These are phyloP conservation scores for Scomber japonicus DNA, from an alignment of 2,113 vertebrate species.

Conservation along the genomic window DNA sequence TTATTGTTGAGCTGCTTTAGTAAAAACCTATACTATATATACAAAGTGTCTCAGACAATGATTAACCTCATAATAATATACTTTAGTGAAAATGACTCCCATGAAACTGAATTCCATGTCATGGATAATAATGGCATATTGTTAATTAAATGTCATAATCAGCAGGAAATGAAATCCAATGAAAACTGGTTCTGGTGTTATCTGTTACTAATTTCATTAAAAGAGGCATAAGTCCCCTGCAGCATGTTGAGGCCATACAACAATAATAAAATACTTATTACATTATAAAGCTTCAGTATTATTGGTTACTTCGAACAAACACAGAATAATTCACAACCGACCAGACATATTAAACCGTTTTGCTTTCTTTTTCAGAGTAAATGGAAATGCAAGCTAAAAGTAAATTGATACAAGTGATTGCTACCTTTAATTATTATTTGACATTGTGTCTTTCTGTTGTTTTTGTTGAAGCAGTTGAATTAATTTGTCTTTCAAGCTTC, in stretches of 20 bases:
- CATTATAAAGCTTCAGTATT: slow-evolving; percentile 44
- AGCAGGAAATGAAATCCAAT: slow-evolving; percentile 52
- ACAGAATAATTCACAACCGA: slow-evolving; percentile 30
- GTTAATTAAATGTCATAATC: slow-evolving; percentile 38
- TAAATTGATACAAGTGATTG: slow-evolving; percentile 1
- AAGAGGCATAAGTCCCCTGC: slow-evolving; percentile 18
- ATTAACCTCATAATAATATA: slow-evolving; percentile 11
- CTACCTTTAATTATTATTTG: slow-evolving; percentile 23
- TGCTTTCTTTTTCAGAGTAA: slow-evolving; percentile 17
- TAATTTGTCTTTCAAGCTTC: not conserved
- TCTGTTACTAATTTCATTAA: slow-evolving; percentile 57
- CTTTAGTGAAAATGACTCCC: not conserved
- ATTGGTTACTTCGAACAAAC: slow-evolving; percentile 37
- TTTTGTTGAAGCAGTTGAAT: not conserved
- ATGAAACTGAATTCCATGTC: not conserved
- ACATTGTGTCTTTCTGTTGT: not conserved
- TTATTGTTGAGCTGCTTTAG: not conserved
- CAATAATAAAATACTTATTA: slow-evolving; percentile 38
- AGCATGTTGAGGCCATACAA: slow-evolving; percentile 24
- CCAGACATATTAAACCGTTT: slow-evolving; percentile 24
- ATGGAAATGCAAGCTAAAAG: slow-evolving; percentile 5
- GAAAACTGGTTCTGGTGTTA: slow-evolving; percentile 39
- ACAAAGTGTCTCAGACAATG: not conserved
- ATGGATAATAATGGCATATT: slow-evolving; percentile 30
- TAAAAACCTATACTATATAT: not conserved